Evolutionary conservation across 2,888 invertebrate species (phyloP), one percentile per base, ranked within the genome.

Genomic region (Caenorhabditis japonica): DNA sequence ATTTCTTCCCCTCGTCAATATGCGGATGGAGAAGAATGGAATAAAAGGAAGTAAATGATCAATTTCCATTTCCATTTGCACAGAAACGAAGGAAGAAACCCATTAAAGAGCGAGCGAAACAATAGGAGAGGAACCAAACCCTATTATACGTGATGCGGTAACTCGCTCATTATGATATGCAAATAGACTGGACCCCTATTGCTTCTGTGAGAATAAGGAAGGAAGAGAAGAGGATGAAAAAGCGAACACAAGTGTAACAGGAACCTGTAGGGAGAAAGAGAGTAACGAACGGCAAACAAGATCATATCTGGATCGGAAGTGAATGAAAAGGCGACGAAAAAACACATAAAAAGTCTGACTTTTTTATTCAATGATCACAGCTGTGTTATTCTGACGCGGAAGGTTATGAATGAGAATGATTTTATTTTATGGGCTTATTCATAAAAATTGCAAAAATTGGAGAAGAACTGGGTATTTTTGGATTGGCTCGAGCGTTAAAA

Each of bases 131-230:
- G 23, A 25, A 7, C 30, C 30, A n/a, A 49, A 49, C 8, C 34
- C 49, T 34, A 51, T 51, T 51, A 51, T 51, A 34, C 51, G 56
- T 19, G 53, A 55, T 55, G 53, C 56, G 56, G 56, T 56, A 56
- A 56, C 62, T 55, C n/a, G n/a, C n/a, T n/a, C 62, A 55, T 62
- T 58, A 58, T 47, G 68, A 69, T 58, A 69, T 58, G 59, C 53
- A 59, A 53, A 68, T 58, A 64, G 62, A 64, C 38, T 36, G 10
- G 15, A 21, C n/a, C n/a, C n/a, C n/a, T n/a, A n/a, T n/a, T n/a
- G n/a, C n/a, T n/a, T n/a, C 15, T 8, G 21, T 8, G 46, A 46
- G 41, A 33, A 36, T 1, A 25, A 27, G 39, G 4, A 41, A 39
- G 55, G 30, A 13, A 43, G 43, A 25, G 43, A 41, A 30, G 39